Percentiles rank a stretch among this genome's conserved stretches.
These are phyloP conservation scores for Cerastis rubricosa DNA, from an alignment of 2,888 invertebrate genomes.

Conservation along the genomic window DNA sequence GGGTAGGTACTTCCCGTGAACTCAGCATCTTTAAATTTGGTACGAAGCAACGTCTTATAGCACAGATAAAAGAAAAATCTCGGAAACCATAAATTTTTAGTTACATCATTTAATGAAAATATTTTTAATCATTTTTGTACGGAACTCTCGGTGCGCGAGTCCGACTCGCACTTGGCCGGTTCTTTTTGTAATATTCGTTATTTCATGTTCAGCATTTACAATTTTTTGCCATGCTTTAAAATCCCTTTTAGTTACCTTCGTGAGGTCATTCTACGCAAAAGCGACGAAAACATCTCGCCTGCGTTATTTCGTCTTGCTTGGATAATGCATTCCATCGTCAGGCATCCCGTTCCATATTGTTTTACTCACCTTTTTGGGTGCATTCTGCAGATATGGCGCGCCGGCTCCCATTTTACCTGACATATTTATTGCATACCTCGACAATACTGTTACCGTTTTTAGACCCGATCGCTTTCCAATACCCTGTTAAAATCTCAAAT, in stretches of 20 bases:
- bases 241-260: neutral
- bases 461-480: neutral
- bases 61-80: too few species aligned
- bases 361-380: neutral
- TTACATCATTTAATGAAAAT: too few species aligned
- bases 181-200: neutral
- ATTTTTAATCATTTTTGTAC: too few species aligned
- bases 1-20: too few species aligned
- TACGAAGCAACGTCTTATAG: too few species aligned
- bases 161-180: too few species aligned
- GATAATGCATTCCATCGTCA: neutral
- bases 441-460: neutral
- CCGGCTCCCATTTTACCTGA: too few species aligned
- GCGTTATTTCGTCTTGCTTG: neutral
- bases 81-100: too few species aligned
- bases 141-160: too few species aligned
- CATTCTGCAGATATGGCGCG: neutral
- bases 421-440: neutral
- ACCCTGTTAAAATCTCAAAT: neutral
- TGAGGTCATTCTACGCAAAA: neutral
- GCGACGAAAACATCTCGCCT: neutral
- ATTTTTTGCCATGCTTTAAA: too few species aligned
- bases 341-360: neutral
- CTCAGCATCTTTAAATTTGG: too few species aligned
- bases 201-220: neutral